Percentiles rank a stretch among this genome's conserved stretches.
These are phyloP conservation scores for Callocephalon fimbriatum DNA, from an alignment of 2,113 vertebrate genomes.

Conservation along the genomic window DNA sequence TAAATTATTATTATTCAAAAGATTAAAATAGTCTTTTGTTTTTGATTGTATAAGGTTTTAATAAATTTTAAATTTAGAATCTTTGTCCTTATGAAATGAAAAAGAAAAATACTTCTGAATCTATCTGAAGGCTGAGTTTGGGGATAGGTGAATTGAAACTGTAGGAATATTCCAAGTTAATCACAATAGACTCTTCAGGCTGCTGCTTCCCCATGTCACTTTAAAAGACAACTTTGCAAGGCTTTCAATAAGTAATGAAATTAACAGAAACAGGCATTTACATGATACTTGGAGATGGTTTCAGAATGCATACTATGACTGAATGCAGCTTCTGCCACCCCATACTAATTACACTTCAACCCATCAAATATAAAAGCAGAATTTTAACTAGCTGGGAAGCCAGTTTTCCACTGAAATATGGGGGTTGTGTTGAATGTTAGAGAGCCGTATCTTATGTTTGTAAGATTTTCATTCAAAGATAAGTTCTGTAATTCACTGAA, in stretches of 20 bases:
- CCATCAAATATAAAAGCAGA: neutral
- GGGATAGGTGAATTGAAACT: neutral
- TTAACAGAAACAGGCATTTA: neutral
- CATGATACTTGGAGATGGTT: neutral
- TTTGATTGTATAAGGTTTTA: neutral
- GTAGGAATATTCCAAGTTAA: neutral
- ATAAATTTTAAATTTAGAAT: neutral
- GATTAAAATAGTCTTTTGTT: accelerated
- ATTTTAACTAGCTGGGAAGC: neutral
- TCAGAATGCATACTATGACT: neutral
- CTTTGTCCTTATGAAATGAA: neutral
- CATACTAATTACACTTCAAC: neutral
- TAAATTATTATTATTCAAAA: neutral
- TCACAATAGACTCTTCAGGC: neutral
- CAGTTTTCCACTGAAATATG: neutral
- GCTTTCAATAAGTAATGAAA: neutral
- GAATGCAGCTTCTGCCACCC: neutral
- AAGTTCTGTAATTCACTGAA: neutral
- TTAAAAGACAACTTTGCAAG: neutral
- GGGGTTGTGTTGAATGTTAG: neutral
- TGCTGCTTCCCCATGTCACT: neutral
- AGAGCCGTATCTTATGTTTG: neutral
- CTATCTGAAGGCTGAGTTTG: neutral
- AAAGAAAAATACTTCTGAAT: neutral
- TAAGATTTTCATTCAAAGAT: neutral